Evolutionary conservation across 1,140 invertebrate species (phyloP), one percentile per base, ranked within the genome.

Genomic region (Caenorhabditis briggsae): DNA sequence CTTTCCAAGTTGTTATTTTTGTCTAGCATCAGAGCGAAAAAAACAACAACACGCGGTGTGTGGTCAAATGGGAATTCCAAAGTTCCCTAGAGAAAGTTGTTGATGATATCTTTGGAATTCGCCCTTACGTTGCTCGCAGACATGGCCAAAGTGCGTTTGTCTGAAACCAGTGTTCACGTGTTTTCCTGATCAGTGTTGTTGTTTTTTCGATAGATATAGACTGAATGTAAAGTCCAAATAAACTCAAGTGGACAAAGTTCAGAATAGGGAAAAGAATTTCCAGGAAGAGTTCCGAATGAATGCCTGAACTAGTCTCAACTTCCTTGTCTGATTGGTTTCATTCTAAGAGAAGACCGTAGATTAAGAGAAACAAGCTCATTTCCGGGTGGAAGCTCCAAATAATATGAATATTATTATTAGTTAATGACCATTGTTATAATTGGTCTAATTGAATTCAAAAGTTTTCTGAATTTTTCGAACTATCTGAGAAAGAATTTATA

Each of bases 141-240:
- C 70, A 78, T 78, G 43, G 70, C 23, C 70, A 78, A 78, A 78
- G 70, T 78, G 70, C 70, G 50, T 7, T 8, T 20, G 70, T 78
- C 70, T 78, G 46, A 46, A 7, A 33, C 33, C 18, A 78, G 46
- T 78, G 7, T 50, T 70, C 65, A 48, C 65, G 65, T 70, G 65
- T 70, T 70, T 70, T 70, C 33, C 65, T 70, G 65, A 70, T 70
- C 65, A 23, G 50, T 11, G 12, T 53, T 23, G 50, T 41, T 23
- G 18, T 78, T 43, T 70, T n/a, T 78, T 23, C 33, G 5, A 78
- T n/a, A 50, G 70, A 78, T 50, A 78, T 78, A 53, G 46, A 23
- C 46, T 50, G 64, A 14, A 78, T 78, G 50, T 23, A 0, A 2
- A 14, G 16, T 9, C 33, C 14, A 18, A 23, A 78, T 5, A 18